Evolutionary conservation across 2,797 vertebrate genomes (phyloP), one percentile per base, ranked within the genome.

Genomic region (Liasis olivaceus): DNA sequence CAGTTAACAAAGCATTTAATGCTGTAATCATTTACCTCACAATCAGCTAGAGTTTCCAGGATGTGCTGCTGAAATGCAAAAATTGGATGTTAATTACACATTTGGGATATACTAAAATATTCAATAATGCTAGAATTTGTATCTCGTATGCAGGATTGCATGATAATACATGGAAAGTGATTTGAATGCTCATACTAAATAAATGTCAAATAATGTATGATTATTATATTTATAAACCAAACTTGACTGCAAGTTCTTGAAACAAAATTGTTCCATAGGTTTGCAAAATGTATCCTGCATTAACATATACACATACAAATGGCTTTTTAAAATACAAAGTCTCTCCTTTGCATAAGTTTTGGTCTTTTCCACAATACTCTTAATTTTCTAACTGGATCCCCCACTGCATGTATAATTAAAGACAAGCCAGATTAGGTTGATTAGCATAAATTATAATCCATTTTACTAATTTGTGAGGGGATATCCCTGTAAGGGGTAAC

Each of bases 381-480:
- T 96, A 85, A 93, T 96, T 96, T 97, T 96, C 90, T 95, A 96
- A 96, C 96, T 96, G 95, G 92, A 94, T 97, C 89, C 47, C 88
- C 88, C 93, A 95, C 94, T 97, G 93, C 90, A 91, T 60, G 87
- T 95, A 96, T 97, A 98, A 97, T 97, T 97, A 96, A 96, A 64
- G 85, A 94, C 92, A 97, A 97, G 97, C 96, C 95, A 96, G 96
- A 97, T 97, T 96, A 97, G 94, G 89, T 90, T 90, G 91, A 97
- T 98, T 97, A 97, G 95, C 95, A 97, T 97, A 94, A 96, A 96
- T 97, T 97, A 97, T 90, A 96, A 97, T 88, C 87, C 0, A 93
- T 96, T 97, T 97, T 97, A 97, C 94, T 97, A 95, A 96, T 97
- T 97, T 98, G 96, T 91, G 26, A 97, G 94, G 96, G 89, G 93